phyloP scores from a whole-genome alignment of 1,140 invertebrate genomes.

The Ericerus pela region DNA sequence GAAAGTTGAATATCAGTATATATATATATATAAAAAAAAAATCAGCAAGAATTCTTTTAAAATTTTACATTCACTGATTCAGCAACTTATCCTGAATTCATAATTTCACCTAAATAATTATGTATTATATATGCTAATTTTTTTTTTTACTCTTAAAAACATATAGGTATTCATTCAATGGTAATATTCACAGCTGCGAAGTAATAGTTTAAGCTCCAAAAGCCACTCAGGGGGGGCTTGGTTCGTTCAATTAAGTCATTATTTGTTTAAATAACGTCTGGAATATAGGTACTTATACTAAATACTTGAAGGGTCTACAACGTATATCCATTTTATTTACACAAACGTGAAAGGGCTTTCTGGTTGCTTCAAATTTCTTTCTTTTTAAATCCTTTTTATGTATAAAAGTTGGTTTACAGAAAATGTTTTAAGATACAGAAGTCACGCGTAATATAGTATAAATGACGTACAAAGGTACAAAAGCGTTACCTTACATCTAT shows the following conservation, averaged over 20 bases:
- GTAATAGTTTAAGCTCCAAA: background rate
- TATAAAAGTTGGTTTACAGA: conserved; percentile 11
- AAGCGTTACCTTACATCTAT: conserved; percentile 8
- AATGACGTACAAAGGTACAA: conserved; percentile 9
- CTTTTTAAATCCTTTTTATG: background rate
- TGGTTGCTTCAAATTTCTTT: background rate
- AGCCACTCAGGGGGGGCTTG: background rate
- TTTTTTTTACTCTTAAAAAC: too few relatives aligned
- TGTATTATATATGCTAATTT: too few relatives aligned
- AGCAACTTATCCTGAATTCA: too few relatives aligned
- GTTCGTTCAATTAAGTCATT: background rate
- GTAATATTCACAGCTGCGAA: too few relatives aligned
- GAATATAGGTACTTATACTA: too few relatives aligned
- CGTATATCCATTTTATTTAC: background rate
- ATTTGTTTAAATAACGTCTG: background rate
- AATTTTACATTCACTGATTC: too few relatives aligned
- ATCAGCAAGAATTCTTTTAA: too few relatives aligned
- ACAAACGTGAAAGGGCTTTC: background rate
- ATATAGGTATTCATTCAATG: too few relatives aligned
- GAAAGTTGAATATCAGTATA: too few relatives aligned
- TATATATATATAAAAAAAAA: too few relatives aligned
- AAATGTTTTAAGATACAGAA: conserved; percentile 5
- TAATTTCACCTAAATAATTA: too few relatives aligned
- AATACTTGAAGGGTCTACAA: too few relatives aligned
- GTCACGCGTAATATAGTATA: conserved; percentile 7